Evolutionary conservation across 2,113 vertebrate genomes (phyloP).

Genomic region (Lepus americanus): DNA sequence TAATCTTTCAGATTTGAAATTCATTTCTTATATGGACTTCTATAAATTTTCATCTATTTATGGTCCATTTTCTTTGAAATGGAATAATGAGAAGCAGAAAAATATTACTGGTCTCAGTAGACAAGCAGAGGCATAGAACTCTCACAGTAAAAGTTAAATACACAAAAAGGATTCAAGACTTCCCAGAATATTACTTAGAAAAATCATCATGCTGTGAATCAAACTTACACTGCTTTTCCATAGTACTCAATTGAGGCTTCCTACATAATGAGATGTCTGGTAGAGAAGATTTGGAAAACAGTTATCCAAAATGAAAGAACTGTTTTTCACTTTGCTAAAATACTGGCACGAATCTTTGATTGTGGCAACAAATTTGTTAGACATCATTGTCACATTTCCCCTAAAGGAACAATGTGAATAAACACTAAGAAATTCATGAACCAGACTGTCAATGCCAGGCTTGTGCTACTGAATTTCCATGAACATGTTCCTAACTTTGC

Average conservation of each 20-base stretch:
- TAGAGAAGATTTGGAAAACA: slow-evolving; percentile 43
- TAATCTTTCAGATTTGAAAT: slow-evolving; percentile 3
- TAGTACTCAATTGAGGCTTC: slow-evolving; percentile 16
- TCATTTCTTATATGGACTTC: slow-evolving; percentile 1
- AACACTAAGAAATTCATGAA: not conserved
- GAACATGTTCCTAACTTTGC: not conserved
- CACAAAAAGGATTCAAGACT: slow-evolving; percentile 44
- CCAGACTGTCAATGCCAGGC: not conserved
- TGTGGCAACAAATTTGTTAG: slow-evolving; percentile 36
- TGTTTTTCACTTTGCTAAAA: slow-evolving; percentile 65
- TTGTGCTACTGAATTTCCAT: not conserved
- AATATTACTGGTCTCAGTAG: not conserved
- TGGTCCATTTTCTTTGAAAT: slow-evolving; percentile 27
- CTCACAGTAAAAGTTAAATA: slow-evolving; percentile 31
- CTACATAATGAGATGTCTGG: slow-evolving; percentile 59
- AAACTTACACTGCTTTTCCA: slow-evolving; percentile 55
- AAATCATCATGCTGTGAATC: slow-evolving; percentile 25
- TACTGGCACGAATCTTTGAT: slow-evolving; percentile 60
- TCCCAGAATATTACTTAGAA: slow-evolving; percentile 63
- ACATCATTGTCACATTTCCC: slow-evolving; percentile 54
- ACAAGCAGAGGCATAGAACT: not conserved
- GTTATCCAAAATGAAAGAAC: slow-evolving; percentile 63
- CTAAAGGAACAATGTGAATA: slow-evolving; percentile 39
- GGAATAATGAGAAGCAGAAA: not conserved
- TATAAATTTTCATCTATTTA: slow-evolving; percentile 49